Evolutionary conservation across 2,797 vertebrate species (phyloP).

Genomic region (Pangasius krempfi): DNA sequence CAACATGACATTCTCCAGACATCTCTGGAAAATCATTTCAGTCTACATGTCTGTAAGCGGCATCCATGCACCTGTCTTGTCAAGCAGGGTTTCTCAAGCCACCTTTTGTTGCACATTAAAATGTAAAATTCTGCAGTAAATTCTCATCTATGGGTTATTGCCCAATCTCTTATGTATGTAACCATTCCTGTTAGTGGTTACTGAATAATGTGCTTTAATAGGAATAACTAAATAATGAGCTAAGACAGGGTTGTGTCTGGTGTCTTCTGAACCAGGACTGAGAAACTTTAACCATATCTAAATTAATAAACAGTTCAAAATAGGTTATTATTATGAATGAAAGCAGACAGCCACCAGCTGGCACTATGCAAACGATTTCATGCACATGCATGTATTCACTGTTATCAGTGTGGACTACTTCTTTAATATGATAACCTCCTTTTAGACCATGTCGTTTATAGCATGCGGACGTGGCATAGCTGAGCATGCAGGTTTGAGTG

Average conservation of each 20-base stretch:
- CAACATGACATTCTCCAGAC: too few species aligned
- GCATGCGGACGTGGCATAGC: slow-evolving; percentile 4
- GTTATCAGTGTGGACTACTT: not conserved
- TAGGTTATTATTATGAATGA: not conserved
- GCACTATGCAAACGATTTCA: not conserved
- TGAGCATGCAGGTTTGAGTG: not conserved
- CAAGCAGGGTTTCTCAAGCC: not conserved
- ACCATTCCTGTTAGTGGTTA: not conserved
- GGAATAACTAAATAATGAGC: not conserved
- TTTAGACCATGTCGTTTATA: not conserved
- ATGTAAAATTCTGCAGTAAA: not conserved
- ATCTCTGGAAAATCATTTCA: not conserved
- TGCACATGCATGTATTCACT: not conserved
- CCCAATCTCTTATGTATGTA: not conserved
- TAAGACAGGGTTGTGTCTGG: not conserved
- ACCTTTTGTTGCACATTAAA: not conserved
- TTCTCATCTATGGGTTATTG: not conserved
- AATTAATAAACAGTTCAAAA: not conserved
- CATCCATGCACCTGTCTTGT: too few species aligned
- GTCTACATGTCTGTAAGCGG: not conserved
- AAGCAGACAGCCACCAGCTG: not conserved
- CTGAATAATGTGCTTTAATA: not conserved
- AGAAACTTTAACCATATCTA: not conserved
- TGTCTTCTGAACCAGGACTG: not conserved
- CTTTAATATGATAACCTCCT: not conserved